These are phyloP conservation scores for Phalacrocorax aristotelis DNA, from an alignment of 2,113 vertebrate species.

Conservation along the genomic window DNA sequence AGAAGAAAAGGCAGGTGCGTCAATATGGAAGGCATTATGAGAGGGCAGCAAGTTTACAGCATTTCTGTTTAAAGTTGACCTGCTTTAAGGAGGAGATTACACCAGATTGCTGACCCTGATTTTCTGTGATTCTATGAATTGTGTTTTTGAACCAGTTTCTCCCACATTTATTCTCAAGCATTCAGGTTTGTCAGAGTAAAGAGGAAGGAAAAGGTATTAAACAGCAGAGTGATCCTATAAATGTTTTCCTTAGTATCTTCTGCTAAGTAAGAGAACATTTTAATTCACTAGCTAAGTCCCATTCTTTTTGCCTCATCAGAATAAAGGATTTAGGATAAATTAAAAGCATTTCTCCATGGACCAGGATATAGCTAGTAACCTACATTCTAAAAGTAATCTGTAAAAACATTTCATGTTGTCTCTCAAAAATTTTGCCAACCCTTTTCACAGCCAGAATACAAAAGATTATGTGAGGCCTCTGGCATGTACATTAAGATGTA, in stretches of 20 bases:
- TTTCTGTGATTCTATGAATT: background rate
- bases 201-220: background rate
- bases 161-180: background rate
- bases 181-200: background rate
- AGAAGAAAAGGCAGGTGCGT: background rate
- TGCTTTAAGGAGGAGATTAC: background rate
- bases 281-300: background rate
- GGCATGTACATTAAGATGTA: background rate
- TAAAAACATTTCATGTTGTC: background rate
- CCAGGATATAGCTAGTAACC: background rate
- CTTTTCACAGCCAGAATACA: background rate
- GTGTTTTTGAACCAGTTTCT: background rate
- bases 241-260: background rate
- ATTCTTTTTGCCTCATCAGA: background rate
- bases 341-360: background rate
- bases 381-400: background rate
- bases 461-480: background rate
- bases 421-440: background rate
- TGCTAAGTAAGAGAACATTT: background rate
- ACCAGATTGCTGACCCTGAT: background rate
- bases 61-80: background rate
- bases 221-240: background rate
- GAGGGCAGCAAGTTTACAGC: background rate
- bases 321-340: background rate
- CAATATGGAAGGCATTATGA: background rate